Evolutionary conservation across 2,888 invertebrate species (phyloP).

Genomic region (Galerucella pusilla): DNA sequence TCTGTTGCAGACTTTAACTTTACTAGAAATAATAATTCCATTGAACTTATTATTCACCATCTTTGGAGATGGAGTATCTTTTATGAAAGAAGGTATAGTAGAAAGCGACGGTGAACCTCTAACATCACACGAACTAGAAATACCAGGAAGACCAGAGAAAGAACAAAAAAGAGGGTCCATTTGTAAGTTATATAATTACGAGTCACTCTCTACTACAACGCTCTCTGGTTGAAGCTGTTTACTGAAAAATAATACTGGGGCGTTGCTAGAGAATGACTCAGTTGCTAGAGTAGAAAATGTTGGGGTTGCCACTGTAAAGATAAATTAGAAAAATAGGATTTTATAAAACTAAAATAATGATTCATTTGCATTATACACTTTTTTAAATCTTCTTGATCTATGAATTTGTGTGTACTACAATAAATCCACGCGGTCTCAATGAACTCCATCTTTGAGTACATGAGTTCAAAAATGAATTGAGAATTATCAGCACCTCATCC

Average conservation of each 20-base stretch:
- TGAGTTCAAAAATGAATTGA: too few species aligned
- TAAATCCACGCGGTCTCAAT: too few species aligned
- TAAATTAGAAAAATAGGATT: neutral
- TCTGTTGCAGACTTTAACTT: conserved; percentile 77
- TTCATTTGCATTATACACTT: neutral
- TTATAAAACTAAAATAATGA: neutral
- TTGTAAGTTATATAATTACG: conserved; percentile 65
- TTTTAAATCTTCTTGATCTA: too few species aligned
- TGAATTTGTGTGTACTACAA: too few species aligned
- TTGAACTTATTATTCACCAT: conserved; percentile 87
- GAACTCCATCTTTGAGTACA: too few species aligned
- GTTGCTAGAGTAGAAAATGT: conserved; percentile 40
- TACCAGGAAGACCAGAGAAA: conserved; percentile 56
- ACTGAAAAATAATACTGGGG: neutral
- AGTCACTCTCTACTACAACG: conserved; percentile 25
- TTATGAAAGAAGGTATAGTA: conserved; percentile 69
- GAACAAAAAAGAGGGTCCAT: conserved; percentile 68
- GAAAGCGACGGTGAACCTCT: conserved; percentile 64
- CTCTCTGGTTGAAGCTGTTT: neutral
- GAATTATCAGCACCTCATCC: too few species aligned
- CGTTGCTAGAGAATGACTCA: conserved; percentile 36
- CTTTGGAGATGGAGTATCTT: conserved; percentile 87
- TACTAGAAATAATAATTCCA: conserved; percentile 90
- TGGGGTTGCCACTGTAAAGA: conserved; percentile 8
- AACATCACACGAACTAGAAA: conserved; percentile 63